Conservation (phyloP, 2,797 vertebrate genomes). For the Microctenopoma steveboyesi region DNA sequence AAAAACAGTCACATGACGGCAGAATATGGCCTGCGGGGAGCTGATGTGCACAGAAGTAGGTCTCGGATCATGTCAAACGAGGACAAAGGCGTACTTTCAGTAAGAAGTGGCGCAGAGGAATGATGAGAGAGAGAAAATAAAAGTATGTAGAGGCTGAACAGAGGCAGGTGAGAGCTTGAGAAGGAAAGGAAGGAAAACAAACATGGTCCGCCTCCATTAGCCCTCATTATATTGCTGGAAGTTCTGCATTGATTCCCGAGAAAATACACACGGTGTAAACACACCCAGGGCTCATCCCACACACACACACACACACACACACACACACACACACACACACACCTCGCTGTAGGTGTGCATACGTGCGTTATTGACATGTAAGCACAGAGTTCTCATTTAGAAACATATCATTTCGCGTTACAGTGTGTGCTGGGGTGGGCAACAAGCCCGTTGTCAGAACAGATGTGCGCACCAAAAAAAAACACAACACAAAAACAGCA, state of each 20-base stretch:
- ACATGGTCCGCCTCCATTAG: conserved; percentile 39
- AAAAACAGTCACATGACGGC: conserved; percentile 51
- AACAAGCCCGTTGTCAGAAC: conserved; percentile 6
- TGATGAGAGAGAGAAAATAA: neutral
- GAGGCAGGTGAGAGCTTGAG: conserved; percentile 21
- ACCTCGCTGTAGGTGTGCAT: neutral
- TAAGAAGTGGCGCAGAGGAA: neutral
- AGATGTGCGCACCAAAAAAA: conserved; percentile 36
- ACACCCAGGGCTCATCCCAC: neutral
- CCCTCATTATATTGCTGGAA: conserved; percentile 35
- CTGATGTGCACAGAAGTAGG: conserved; percentile 38
- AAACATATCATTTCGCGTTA: conserved; percentile 44
- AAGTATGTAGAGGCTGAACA: neutral
- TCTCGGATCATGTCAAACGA: conserved; percentile 39
- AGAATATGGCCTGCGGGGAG: conserved; percentile 46
- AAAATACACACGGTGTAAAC: conserved; percentile 12
- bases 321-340: neutral
- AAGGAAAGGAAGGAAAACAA: conserved; percentile 33
- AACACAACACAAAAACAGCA: conserved; percentile 53
- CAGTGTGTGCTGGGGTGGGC: neutral
- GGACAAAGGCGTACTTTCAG: conserved; percentile 34
- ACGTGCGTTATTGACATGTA: conserved; percentile 3
- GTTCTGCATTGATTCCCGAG: conserved; percentile 12
- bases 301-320: no score
- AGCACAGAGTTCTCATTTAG: conserved; percentile 21